Evolutionary conservation across 2,797 vertebrate species (phyloP).

Genomic region (Tenualosa thibaudeaui): DNA sequence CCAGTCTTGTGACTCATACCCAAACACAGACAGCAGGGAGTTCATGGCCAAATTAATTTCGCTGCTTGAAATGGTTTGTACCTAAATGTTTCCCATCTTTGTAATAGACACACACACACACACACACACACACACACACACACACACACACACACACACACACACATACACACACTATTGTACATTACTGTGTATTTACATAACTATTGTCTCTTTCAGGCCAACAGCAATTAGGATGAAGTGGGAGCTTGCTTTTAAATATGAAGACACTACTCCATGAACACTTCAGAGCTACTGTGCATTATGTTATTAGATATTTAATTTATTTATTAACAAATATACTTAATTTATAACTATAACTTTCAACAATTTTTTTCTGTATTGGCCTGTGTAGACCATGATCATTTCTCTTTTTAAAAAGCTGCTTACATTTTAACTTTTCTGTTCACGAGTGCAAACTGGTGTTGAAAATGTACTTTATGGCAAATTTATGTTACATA

Average conservation of each 20-base stretch:
- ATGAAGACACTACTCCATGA: constrained; percentile 9
- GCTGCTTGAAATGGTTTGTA: constrained; percentile 1
- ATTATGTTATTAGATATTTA: not conserved
- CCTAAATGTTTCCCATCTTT: not conserved
- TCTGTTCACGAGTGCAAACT: not conserved
- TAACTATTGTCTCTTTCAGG: not conserved
- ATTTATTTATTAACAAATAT: constrained; percentile 5
- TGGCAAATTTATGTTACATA: not conserved
- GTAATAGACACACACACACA: not conserved
- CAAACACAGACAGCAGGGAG: not conserved
- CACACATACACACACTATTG: not conserved
- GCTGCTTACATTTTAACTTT: not conserved
- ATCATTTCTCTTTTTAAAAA: not conserved
- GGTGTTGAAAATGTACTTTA: not conserved
- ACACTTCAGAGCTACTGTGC: not conserved
- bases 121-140: not conserved
- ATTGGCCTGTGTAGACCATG: not conserved
- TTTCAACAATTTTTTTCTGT: not conserved
- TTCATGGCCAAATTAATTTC: not conserved
- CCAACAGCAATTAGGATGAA: not conserved
- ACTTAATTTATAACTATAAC: not conserved
- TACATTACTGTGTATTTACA: not conserved
- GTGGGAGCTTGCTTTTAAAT: not conserved
- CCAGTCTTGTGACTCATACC: not conserved
- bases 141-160: constrained; percentile 6